A percentile compares a stretch with the other conserved stretches of the same genome.
phyloP scores from a whole-genome alignment of 2,888 invertebrate species.

The Lepidonotus clava region DNA sequence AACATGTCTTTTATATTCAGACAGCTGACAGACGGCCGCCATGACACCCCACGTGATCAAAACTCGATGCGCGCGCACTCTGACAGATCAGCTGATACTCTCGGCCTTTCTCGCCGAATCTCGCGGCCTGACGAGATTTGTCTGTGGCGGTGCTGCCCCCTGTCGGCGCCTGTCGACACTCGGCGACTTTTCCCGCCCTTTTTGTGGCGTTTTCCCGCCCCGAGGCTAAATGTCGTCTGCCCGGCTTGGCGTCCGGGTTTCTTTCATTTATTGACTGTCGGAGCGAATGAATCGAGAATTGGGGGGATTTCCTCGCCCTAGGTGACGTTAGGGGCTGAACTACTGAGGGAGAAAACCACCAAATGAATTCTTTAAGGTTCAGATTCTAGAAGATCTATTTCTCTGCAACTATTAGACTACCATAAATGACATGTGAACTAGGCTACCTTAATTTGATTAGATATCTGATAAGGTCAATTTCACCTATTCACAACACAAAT shows the following conservation, averaged over 20 bases:
- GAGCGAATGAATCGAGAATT: background rate
- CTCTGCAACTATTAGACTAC: too few relatives aligned
- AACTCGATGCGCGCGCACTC: slow-evolving; percentile 19
- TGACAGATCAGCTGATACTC: background rate
- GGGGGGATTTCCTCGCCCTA: background rate
- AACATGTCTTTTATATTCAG: background rate
- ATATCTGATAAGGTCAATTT: too few relatives aligned
- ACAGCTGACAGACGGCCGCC: background rate
- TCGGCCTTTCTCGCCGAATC: slow-evolving; percentile 19
- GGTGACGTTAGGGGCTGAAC: background rate
- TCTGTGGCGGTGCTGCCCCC: background rate
- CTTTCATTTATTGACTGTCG: slow-evolving; percentile 8
- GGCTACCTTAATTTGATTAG: too few relatives aligned
- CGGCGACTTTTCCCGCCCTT: background rate
- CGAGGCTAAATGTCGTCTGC: background rate
- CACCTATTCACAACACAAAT: too few relatives aligned
- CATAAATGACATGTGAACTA: too few relatives aligned
- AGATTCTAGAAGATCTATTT: too few relatives aligned
- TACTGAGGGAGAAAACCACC: too few relatives aligned
- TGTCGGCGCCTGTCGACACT: background rate
- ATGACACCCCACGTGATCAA: slow-evolving; percentile 15
- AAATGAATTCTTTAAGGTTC: too few relatives aligned
- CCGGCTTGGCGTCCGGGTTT: background rate
- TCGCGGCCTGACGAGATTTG: slow-evolving; percentile 9
- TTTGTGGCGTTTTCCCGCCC: background rate